Evolutionary conservation across 2,113 vertebrate genomes (phyloP), one percentile per base, ranked within the genome.

Genomic region (Menura novaehollandiae): DNA sequence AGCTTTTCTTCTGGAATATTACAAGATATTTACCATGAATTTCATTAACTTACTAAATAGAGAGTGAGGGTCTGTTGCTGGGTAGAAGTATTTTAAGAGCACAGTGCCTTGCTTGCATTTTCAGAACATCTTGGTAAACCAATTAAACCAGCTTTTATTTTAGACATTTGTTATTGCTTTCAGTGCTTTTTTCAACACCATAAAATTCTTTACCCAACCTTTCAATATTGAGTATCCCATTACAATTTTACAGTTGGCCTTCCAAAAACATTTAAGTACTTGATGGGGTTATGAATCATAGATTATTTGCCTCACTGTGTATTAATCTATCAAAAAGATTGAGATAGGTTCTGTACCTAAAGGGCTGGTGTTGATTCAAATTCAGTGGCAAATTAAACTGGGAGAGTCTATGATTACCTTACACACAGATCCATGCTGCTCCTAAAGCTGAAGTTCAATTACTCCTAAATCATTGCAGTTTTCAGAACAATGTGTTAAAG

Each of bases 221-320:
- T 96, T 97, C 56, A 93, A 58, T 76, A 89, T 92, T 73, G 58
- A 71, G 69, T 60, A 71, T 41, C n/a, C 60, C 28, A 62, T 91
- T 96, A 85, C 27, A 92, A 80, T 94, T 95, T 97, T 96, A 92
- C 62, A 71, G 88, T 51, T 66, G 94, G 78, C 49, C 53, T 96
- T 96, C 96, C 55, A 93, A 96, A 97, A 97, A 74, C 30, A 89
- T 77, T 95, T 91, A 89, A 94, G 80, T 85, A 85, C 43, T 79
- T 88, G 93, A 63, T 3, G 1, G 35, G 73, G n/a, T 93, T 91
- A 83, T 95, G 81, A 92, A 96, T 95, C 69, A 85, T 69, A 79
- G 49, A 94, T 91, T 89, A 89, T 94, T 88, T 91, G 39, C 86
- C 63, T 90, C 91, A 66, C 82, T 80, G 56, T 68, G 60, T 72